A percentile compares a stretch with the other conserved stretches of the same genome.
Conservation (phyloP, 1,140 invertebrate species). For the Drosophila mayri region DNA sequence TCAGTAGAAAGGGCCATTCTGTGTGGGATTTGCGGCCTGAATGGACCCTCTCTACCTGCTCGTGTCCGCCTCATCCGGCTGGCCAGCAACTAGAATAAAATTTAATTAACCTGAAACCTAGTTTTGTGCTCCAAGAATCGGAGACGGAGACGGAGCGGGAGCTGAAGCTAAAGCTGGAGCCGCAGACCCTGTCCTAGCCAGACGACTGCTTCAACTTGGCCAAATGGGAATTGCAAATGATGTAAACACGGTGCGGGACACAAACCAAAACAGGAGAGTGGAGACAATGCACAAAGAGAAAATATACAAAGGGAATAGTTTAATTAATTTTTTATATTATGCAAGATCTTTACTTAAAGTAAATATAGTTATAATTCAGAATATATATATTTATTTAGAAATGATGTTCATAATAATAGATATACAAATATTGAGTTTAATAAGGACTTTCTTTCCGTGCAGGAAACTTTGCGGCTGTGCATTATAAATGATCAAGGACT, state of each 20-base stretch:
- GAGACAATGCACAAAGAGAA: slow-evolving; percentile 12
- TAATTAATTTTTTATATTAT: too few species aligned
- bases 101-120: slow-evolving; percentile 61
- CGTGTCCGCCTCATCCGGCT: slow-evolving; percentile 21
- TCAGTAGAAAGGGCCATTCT: slow-evolving; percentile 48
- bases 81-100: slow-evolving; percentile 49
- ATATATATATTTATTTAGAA: neutral
- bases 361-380: too few species aligned
- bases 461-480: slow-evolving; percentile 32
- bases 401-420: neutral
- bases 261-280: neutral
- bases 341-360: neutral
- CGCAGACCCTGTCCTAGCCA: slow-evolving; percentile 22
- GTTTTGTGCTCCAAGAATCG: slow-evolving; percentile 26
- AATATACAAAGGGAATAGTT: neutral
- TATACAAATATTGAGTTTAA: neutral
- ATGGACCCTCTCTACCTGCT: neutral
- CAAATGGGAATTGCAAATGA: slow-evolving; percentile 58
- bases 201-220: slow-evolving; percentile 46
- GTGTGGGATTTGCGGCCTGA: slow-evolving; percentile 44
- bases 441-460: neutral
- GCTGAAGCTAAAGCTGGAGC: neutral
- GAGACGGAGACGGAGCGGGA: neutral
- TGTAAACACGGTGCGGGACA: slow-evolving; percentile 42
- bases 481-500: slow-evolving; percentile 48